Percentiles rank a stretch among this genome's conserved stretches.
Evolutionary conservation across 2,113 vertebrate genomes (phyloP).

Genomic region (Colaptes auratus): DNA sequence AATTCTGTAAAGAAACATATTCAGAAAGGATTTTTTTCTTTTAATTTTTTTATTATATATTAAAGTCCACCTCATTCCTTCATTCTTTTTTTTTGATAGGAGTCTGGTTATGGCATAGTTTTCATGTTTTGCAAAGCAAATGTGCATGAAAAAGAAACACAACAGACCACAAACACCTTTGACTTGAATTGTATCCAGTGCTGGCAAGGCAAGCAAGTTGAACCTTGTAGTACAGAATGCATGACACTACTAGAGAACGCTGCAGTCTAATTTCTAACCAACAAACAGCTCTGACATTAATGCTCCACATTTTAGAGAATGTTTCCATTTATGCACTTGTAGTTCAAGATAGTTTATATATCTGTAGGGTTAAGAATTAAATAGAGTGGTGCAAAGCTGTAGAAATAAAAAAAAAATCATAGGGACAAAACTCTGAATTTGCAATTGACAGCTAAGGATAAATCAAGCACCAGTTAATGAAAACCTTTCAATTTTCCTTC

Average conservation of each 20-base stretch:
- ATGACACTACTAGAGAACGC: background rate
- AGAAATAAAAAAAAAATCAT: background rate
- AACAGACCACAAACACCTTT: background rate
- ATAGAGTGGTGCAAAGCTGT: background rate
- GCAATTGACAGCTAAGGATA: background rate
- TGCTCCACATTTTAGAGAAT: background rate
- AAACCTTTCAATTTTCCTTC: background rate
- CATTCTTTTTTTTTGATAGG: background rate
- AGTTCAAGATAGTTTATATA: background rate
- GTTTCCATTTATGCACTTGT: background rate
- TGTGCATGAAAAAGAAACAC: background rate
- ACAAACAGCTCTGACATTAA: background rate
- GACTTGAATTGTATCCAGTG: background rate
- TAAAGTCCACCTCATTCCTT: background rate
- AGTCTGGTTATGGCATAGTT: background rate
- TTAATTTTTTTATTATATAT: background rate
- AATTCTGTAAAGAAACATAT: background rate
- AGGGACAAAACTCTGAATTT: background rate
- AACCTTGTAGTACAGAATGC: background rate
- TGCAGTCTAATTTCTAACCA: background rate
- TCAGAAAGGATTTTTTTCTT: background rate
- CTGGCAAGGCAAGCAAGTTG: accelerated
- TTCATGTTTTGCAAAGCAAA: background rate
- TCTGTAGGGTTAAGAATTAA: background rate
- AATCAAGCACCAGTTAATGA: background rate